These are phyloP conservation scores for Norana najaformis DNA, from an alignment of 2,888 invertebrate species.

Conservation along the genomic window DNA sequence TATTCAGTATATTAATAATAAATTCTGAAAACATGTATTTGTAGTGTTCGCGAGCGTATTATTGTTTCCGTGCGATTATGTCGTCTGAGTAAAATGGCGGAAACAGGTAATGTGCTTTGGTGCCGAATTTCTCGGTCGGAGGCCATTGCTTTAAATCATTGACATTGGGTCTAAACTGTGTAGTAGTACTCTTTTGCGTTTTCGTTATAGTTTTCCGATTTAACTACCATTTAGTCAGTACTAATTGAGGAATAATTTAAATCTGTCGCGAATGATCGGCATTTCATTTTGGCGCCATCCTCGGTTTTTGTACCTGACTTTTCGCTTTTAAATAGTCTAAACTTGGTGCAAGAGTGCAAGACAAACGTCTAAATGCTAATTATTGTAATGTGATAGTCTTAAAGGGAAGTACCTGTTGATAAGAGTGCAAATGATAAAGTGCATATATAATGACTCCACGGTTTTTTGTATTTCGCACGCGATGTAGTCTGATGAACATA, in stretches of 20 bases:
- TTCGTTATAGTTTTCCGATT: not conserved
- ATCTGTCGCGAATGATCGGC: not conserved
- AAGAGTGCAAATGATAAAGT: not conserved
- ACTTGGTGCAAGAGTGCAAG: not conserved
- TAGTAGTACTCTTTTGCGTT: too few species aligned
- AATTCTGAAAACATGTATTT: not conserved
- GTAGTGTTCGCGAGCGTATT: not conserved
- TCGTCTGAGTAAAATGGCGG: not conserved
- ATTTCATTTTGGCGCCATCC: not conserved
- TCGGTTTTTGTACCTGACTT: not conserved
- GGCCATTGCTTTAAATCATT: not conserved
- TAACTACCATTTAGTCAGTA: not conserved
- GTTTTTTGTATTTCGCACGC: not conserved
- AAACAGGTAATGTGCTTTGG: not conserved
- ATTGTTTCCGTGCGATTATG: too few species aligned
- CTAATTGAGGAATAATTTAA: not conserved
- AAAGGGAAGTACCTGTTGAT: not conserved
- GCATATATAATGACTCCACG: not conserved
- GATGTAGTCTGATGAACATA: slow-evolving; percentile 50
- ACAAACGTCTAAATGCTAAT: not conserved
- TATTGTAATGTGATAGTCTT: not conserved
- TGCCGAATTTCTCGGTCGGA: not conserved
- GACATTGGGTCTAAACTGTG: not conserved
- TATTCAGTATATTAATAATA: not conserved
- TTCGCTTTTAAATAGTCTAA: not conserved